Evolutionary conservation across 1,140 invertebrate genomes (phyloP).

Genomic region (Solenopsis invicta): DNA sequence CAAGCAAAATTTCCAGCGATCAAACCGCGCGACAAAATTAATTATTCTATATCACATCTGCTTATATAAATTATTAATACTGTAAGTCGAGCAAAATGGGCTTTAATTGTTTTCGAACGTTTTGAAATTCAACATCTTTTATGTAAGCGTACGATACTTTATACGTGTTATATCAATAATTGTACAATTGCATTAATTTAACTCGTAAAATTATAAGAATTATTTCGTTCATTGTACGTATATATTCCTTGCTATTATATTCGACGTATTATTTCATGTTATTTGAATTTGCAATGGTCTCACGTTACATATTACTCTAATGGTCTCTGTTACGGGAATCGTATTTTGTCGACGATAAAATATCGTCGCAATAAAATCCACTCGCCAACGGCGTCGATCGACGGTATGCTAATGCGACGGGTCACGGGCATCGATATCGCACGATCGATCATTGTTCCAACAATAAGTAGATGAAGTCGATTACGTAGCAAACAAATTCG

Average conservation of each 20-base stretch:
- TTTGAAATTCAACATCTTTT: constrained; percentile 4
- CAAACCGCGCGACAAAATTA: background rate
- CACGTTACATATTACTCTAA: background rate
- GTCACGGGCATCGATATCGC: constrained; percentile 45
- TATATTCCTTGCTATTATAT: background rate
- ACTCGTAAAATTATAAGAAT: background rate
- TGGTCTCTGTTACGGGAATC: constrained; percentile 8
- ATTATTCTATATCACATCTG: too few relatives aligned
- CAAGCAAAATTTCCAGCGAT: background rate
- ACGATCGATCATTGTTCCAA: constrained; percentile 22
- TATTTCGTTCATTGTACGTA: background rate
- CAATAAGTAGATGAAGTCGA: constrained; percentile 58
- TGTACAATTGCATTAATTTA: constrained; percentile 9
- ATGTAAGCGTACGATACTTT: background rate
- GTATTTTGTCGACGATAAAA: constrained; percentile 19
- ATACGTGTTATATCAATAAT: background rate
- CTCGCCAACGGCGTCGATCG: constrained; percentile 6
- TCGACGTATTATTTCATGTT: background rate
- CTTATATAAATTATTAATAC: background rate
- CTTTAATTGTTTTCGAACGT: background rate
- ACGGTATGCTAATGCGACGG: constrained; percentile 30
- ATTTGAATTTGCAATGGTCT: background rate
- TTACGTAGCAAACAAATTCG: constrained; percentile 57
- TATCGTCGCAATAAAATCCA: constrained; percentile 23
- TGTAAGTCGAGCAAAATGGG: background rate